phyloP scores from a whole-genome alignment of 2,113 vertebrate species.

The Nycticorax nycticorax region DNA sequence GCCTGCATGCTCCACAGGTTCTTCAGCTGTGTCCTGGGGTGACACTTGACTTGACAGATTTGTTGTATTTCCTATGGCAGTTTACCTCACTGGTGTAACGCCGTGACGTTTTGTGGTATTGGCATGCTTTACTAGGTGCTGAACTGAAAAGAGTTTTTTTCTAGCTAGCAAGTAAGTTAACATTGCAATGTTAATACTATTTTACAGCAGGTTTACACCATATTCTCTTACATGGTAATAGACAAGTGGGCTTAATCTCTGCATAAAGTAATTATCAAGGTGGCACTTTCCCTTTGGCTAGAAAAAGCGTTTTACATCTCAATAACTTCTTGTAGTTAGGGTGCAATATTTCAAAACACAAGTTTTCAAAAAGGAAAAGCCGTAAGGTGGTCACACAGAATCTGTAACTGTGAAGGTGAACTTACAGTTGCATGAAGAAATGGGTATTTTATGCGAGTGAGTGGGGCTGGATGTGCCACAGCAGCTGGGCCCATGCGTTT shows the following conservation, averaged over 20 bases:
- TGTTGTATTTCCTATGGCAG: not conserved
- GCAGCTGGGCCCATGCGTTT: not conserved
- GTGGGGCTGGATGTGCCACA: not conserved
- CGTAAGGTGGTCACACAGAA: not conserved
- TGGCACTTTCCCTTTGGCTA: not conserved
- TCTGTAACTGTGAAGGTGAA: not conserved
- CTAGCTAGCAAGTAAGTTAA: not conserved
- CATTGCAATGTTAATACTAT: not conserved
- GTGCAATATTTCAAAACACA: not conserved
- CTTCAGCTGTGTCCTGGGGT: not conserved
- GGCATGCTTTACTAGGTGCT: not conserved
- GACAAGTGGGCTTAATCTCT: not conserved
- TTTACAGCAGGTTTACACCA: not conserved
- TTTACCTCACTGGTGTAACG: not conserved
- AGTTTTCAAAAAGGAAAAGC: not conserved
- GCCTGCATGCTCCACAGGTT: not conserved
- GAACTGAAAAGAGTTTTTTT: not conserved
- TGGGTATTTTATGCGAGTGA: not conserved
- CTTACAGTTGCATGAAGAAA: not conserved
- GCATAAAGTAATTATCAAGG: not conserved
- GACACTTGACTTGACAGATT: not conserved
- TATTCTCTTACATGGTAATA: not conserved
- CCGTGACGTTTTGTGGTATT: not conserved
- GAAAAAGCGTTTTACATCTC: not conserved
- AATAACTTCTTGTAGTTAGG: not conserved